phyloP scores from a whole-genome alignment of 2,888 invertebrate genomes.

The Nudaria mundana region DNA sequence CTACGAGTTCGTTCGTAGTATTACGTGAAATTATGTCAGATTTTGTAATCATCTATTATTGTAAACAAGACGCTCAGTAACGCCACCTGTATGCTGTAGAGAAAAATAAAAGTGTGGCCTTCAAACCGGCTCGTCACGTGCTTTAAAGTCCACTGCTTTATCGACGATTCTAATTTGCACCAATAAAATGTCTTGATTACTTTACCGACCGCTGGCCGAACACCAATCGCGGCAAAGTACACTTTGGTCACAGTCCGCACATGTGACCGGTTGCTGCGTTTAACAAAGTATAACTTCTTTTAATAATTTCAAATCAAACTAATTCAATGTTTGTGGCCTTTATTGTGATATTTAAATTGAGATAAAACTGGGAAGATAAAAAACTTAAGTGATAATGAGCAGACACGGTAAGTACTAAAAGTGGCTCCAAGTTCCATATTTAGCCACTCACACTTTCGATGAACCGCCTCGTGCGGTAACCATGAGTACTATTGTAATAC shows the following conservation, averaged over 20 bases:
- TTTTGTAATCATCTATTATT: constrained; percentile 32
- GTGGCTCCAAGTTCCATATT: constrained; percentile 23
- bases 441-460: constrained; percentile 16
- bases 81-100: constrained; percentile 47
- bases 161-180: constrained; percentile 36
- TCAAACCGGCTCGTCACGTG: constrained; percentile 54
- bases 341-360: constrained; percentile 14
- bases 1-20: constrained; percentile 19
- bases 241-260: constrained; percentile 58
- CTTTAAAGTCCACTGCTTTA: constrained; percentile 41
- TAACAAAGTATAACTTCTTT: constrained; percentile 20
- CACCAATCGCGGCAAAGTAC: constrained; percentile 54
- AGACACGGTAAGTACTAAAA: constrained; percentile 58
- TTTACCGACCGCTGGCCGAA: constrained; percentile 36
- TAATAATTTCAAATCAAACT: constrained; percentile 19
- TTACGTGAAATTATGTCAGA: constrained; percentile 67
- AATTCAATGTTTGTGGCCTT: constrained; percentile 19
- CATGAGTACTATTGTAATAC: too few relatives aligned
- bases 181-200: constrained; percentile 43
- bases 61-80: constrained; percentile 51
- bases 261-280: constrained; percentile 60
- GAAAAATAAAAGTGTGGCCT: constrained; percentile 27
- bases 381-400: constrained; percentile 47
- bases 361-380: constrained; percentile 13
- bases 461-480: constrained; percentile 34